These are phyloP conservation scores for Caretta caretta DNA, from an alignment of 2,113 vertebrate genomes.

Conservation along the genomic window DNA sequence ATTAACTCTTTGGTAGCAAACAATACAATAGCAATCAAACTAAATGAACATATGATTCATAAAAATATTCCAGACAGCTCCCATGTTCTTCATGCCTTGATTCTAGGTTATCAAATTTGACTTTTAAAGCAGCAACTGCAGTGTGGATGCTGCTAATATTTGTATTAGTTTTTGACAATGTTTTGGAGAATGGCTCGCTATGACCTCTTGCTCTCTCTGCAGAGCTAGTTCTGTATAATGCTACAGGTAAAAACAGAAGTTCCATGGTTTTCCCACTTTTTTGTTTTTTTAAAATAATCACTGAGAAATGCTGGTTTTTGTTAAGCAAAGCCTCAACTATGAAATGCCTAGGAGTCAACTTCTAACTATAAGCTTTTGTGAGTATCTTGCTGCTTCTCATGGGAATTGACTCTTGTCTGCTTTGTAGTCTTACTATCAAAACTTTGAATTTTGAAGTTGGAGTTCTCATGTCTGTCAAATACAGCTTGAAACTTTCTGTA, in stretches of 20 bases:
- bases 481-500: neutral
- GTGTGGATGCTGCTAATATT: constrained; percentile 31
- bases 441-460: neutral
- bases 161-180: constrained; percentile 28
- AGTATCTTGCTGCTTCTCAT: neutral
- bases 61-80: neutral
- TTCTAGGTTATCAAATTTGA: constrained; percentile 14
- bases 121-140: constrained; percentile 34
- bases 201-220: neutral
- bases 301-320: neutral
- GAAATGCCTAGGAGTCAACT: neutral
- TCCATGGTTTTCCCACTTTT: constrained; percentile 25
- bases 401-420: neutral
- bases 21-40: neutral
- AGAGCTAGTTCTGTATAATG: constrained; percentile 38
- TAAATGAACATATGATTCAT: neutral
- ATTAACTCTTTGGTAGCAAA: neutral
- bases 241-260: constrained; percentile 51
- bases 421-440: neutral
- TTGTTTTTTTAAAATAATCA: constrained; percentile 10
- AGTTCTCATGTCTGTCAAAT: neutral
- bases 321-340: neutral
- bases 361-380: neutral
- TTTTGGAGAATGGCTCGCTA: neutral
- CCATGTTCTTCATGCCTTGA: constrained; percentile 42